Conservation (phyloP, 2,113 vertebrate species). For the Brachirus orientalis region DNA sequence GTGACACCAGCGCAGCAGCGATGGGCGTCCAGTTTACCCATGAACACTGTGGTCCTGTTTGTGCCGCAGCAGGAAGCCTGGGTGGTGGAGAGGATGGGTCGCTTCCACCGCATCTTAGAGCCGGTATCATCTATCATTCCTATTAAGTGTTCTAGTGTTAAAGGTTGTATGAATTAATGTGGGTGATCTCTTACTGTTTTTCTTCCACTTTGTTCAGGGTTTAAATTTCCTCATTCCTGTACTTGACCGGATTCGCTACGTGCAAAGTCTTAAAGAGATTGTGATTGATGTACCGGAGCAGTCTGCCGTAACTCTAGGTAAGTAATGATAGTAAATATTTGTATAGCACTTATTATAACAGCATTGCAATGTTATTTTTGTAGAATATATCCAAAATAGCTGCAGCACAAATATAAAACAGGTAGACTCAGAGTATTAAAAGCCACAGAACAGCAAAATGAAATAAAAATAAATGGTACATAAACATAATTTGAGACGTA, state of each 20-base stretch:
- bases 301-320: conserved; percentile 92
- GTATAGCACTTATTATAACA: too few species aligned
- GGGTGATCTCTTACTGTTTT: neutral
- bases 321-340: conserved; percentile 38
- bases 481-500: too few species aligned
- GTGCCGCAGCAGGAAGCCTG: conserved; percentile 98
- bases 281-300: conserved; percentile 98
- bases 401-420: too few species aligned
- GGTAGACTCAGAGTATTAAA: too few species aligned
- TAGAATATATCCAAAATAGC: too few species aligned
- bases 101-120: conserved; percentile 93
- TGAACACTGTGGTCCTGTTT: conserved; percentile 94
- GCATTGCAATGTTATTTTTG: too few species aligned
- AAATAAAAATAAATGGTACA: too few species aligned
- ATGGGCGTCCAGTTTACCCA: conserved; percentile 86
- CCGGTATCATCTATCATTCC: conserved; percentile 78
- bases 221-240: conserved; percentile 95
- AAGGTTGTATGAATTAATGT: neutral
- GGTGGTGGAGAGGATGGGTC: conserved; percentile 98
- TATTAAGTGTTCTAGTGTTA: neutral
- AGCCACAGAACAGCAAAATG: too few species aligned
- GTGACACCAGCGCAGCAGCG: conserved; percentile 77
- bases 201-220: conserved; percentile 78
- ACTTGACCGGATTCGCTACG: conserved; percentile 91
- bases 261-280: conserved; percentile 97